Percentiles rank a stretch among this genome's conserved stretches.
Conservation (phyloP, 2,888 invertebrate genomes). For the Cataglyphis altisquamis region DNA sequence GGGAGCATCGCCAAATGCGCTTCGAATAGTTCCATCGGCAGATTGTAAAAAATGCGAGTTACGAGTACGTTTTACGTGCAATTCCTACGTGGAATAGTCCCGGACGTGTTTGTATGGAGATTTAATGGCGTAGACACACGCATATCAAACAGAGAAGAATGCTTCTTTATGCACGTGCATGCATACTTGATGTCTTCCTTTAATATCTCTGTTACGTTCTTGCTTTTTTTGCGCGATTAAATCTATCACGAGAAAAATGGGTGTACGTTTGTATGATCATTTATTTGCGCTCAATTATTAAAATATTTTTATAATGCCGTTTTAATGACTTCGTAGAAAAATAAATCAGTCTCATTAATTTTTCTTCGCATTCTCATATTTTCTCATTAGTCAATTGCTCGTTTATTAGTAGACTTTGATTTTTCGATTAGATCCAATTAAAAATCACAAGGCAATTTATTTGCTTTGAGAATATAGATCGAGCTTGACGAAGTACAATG, state of each 20-base stretch:
- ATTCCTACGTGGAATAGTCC: constrained; percentile 23
- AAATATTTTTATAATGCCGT: neutral
- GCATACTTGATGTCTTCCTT: constrained; percentile 9
- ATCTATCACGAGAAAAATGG: neutral
- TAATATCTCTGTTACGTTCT: neutral
- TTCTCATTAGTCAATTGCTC: constrained; percentile 54
- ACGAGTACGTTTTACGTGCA: constrained; percentile 42
- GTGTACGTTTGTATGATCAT: neutral
- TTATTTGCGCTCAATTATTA: neutral
- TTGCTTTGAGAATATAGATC: constrained; percentile 76
- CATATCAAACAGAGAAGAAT: constrained; percentile 23
- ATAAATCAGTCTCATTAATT: constrained; percentile 23
- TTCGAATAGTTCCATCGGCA: constrained; percentile 54
- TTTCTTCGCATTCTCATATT: constrained; percentile 60
- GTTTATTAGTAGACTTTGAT: constrained; percentile 64
- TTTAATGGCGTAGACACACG: constrained; percentile 34
- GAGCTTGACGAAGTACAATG: constrained; percentile 60
- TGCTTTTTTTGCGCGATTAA: neutral
- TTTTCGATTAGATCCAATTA: constrained; percentile 72
- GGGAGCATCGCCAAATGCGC: constrained; percentile 45
- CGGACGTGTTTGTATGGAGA: constrained; percentile 16
- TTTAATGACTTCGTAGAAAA: constrained; percentile 5
- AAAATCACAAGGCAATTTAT: constrained; percentile 79
- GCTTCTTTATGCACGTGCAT: neutral
- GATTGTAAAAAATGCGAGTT: constrained; percentile 53